phyloP scores from a whole-genome alignment of 2,888 invertebrate genomes.

The Mycalesis mineus region DNA sequence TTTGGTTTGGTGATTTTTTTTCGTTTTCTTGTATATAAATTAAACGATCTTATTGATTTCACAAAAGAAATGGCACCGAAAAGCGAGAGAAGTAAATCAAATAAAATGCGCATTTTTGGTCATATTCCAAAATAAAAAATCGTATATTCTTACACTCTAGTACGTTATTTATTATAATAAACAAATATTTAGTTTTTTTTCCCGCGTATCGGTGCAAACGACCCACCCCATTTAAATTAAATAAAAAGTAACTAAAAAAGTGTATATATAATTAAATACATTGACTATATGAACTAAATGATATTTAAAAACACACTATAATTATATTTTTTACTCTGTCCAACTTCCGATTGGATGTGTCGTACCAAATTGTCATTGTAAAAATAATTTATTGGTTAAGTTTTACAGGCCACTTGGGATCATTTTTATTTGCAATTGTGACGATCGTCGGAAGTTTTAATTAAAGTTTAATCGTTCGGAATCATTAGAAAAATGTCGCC shows the following conservation, averaged over 20 bases:
- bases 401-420: constrained; percentile 2
- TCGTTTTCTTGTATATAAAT: not conserved
- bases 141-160: no score
- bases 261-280: not conserved
- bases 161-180: no score
- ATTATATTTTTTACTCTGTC: constrained; percentile 38
- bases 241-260: not conserved
- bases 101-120: not conserved
- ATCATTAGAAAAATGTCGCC: no score
- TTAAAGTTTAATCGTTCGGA: no score
- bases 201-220: not conserved
- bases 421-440: not conserved
- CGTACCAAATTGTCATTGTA: constrained; percentile 56
- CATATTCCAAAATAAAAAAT: no score
- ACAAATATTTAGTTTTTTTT: not conserved
- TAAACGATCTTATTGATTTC: not conserved
- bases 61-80: not conserved
- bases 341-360: constrained; percentile 63
- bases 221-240: not conserved
- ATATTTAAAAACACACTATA: constrained; percentile 3
- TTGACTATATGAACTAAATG: not conserved
- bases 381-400: constrained; percentile 29
- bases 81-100: not conserved
- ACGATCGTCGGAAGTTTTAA: no score
- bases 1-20: not conserved